These are phyloP conservation scores for Chinchilla lanigera DNA, from an alignment of 2,113 vertebrate species.

Conservation along the genomic window DNA sequence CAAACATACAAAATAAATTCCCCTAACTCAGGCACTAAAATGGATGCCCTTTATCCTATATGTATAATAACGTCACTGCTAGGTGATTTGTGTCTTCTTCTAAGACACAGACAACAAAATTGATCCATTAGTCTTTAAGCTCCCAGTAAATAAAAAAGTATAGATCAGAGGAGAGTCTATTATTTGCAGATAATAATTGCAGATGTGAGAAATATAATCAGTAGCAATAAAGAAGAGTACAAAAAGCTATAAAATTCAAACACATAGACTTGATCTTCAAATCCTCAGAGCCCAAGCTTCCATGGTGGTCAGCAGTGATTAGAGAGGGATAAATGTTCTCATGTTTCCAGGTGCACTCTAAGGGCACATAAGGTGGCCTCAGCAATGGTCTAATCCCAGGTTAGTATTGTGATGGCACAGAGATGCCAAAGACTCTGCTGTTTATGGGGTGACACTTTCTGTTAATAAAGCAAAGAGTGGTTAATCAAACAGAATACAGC, in stretches of 20 bases:
- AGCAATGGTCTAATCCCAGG: neutral
- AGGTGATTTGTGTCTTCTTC: neutral
- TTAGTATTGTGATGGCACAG: neutral
- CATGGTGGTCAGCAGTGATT: neutral
- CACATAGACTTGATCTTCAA: neutral
- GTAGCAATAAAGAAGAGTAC: neutral
- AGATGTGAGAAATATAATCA: conserved; percentile 14
- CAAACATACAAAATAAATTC: neutral
- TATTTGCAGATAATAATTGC: neutral
- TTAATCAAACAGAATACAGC: neutral
- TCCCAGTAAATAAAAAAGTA: neutral
- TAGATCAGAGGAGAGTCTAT: neutral
- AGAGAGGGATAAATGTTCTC: neutral
- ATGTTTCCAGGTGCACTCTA: neutral
- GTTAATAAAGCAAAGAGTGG: neutral
- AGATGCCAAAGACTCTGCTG: neutral
- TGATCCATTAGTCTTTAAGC: conserved; percentile 31
- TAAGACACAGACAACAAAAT: neutral
- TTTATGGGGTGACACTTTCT: neutral
- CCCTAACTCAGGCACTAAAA: neutral
- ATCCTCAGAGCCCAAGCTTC: neutral
- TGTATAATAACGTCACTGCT: neutral
- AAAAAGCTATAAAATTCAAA: neutral
- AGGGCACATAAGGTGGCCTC: neutral
- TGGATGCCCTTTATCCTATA: neutral